phyloP scores from a whole-genome alignment of 2,888 invertebrate genomes.

The Perizoma flavofasciatum region DNA sequence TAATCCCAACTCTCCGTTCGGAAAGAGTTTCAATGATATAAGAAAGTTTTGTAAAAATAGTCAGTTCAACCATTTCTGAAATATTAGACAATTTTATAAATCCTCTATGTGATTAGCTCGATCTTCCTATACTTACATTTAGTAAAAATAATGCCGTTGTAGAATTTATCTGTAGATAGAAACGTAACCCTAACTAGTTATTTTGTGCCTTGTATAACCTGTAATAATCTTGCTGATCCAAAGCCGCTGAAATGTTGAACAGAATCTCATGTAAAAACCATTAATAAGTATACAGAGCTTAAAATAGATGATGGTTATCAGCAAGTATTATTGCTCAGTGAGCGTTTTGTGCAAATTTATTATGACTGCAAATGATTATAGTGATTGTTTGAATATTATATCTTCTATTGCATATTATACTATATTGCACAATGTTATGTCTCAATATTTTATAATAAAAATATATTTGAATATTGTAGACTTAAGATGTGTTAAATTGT shows the following conservation, averaged over 20 bases:
- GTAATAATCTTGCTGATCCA: conserved; percentile 55
- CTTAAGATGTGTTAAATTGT: conserved; percentile 34
- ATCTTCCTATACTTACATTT: conserved; percentile 6
- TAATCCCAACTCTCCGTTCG: no score
- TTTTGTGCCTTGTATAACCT: conserved; percentile 76
- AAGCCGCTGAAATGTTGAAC: conserved; percentile 34
- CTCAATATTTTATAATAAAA: conserved; percentile 79
- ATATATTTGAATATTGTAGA: conserved; percentile 62
- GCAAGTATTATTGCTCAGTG: conserved; percentile 60
- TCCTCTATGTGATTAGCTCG: conserved; percentile 2
- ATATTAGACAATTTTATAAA: conserved; percentile 7
- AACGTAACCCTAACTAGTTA: conserved; percentile 43
- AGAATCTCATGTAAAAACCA: conserved; percentile 43
- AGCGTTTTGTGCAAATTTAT: conserved; percentile 75
- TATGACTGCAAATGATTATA: conserved; percentile 71
- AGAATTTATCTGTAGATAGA: conserved; percentile 24
- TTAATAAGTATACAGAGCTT: conserved; percentile 34
- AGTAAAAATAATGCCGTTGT: conserved; percentile 15
- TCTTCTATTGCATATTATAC: conserved; percentile 71
- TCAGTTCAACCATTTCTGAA: not conserved
- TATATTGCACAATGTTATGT: conserved; percentile 82
- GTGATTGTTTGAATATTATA: conserved; percentile 69
- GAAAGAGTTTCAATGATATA: no score
- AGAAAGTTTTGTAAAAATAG: no score
- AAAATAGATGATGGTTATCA: conserved; percentile 42